phyloP scores from a whole-genome alignment of 2,888 invertebrate genomes.

The Mystacides longicornis region DNA sequence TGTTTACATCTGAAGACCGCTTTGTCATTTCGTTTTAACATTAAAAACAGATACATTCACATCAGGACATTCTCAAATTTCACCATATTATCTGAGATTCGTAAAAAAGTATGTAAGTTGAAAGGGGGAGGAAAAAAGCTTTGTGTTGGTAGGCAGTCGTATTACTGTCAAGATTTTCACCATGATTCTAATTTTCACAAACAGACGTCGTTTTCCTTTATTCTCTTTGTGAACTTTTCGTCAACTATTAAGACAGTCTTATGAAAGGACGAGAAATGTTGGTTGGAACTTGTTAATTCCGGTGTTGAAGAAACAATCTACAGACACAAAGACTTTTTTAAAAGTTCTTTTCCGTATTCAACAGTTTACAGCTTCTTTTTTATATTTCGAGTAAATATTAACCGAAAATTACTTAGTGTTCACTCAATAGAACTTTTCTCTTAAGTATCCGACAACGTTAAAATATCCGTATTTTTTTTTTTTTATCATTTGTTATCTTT shows the following conservation, averaged over 20 bases:
- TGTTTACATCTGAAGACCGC: too few relatives aligned
- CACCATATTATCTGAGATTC: too few relatives aligned
- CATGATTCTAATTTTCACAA: conserved; percentile 1
- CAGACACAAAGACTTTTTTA: neutral
- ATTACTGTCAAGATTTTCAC: neutral
- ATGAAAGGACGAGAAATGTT: conserved; percentile 1
- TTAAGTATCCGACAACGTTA: neutral
- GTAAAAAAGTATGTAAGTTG: too few relatives aligned
- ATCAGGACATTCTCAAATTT: too few relatives aligned
- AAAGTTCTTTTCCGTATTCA: neutral
- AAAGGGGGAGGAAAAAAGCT: too few relatives aligned
- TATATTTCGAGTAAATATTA: neutral
- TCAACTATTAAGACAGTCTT: conserved; percentile 1
- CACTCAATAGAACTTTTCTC: neutral
- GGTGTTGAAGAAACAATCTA: conserved; percentile 1
- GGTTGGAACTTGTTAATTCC: conserved; percentile 1
- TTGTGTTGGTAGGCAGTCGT: neutral
- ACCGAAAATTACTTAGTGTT: neutral
- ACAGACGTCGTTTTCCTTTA: neutral
- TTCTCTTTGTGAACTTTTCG: conserved; percentile 1
- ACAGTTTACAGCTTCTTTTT: neutral
- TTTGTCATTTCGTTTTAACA: too few relatives aligned
- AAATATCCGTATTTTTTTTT: too few relatives aligned
- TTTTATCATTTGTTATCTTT: too few relatives aligned
- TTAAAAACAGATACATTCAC: too few relatives aligned